phyloP scores from a whole-genome alignment of 1,140 invertebrate genomes.

The Trichonephila inaurata region DNA sequence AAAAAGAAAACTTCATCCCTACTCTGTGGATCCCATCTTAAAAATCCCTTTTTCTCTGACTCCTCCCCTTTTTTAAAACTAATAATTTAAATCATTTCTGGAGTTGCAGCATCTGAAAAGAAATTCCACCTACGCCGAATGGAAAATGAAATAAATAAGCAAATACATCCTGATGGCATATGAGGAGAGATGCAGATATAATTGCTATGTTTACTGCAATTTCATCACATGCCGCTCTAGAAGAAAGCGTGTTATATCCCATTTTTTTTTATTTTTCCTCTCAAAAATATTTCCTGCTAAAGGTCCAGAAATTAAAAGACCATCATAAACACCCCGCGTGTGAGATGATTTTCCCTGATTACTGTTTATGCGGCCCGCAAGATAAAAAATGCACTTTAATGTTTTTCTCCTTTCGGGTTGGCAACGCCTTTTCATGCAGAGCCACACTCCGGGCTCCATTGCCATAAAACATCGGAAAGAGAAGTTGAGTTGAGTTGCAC shows the following conservation, averaged over 20 bases:
- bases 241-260: slow-evolving; percentile 8
- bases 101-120: not conserved
- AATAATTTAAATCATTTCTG: slow-evolving; percentile 64
- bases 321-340: slow-evolving; percentile 57
- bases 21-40: not conserved
- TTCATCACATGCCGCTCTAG: slow-evolving; percentile 6
- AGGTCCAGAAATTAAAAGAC: slow-evolving; percentile 52
- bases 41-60: not conserved
- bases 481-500: slow-evolving; percentile 25
- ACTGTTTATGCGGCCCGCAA: slow-evolving; percentile 38
- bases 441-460: not conserved
- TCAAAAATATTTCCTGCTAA: slow-evolving; percentile 15
- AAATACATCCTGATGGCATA: not conserved
- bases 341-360: slow-evolving; percentile 20
- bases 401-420: slow-evolving; percentile 35
- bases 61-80: slow-evolving; percentile 58
- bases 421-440: slow-evolving; percentile 51
- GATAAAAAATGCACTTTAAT: slow-evolving; percentile 32
- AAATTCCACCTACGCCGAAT: not conserved
- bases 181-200: slow-evolving; percentile 21
- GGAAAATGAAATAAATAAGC: not conserved
- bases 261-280: not conserved
- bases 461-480: not conserved
- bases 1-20: not conserved
- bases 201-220: slow-evolving; percentile 65